These are phyloP conservation scores for Siderastrea radians DNA, from an alignment of 92 coral and sea anemone genomes.

Conservation along the genomic window DNA sequence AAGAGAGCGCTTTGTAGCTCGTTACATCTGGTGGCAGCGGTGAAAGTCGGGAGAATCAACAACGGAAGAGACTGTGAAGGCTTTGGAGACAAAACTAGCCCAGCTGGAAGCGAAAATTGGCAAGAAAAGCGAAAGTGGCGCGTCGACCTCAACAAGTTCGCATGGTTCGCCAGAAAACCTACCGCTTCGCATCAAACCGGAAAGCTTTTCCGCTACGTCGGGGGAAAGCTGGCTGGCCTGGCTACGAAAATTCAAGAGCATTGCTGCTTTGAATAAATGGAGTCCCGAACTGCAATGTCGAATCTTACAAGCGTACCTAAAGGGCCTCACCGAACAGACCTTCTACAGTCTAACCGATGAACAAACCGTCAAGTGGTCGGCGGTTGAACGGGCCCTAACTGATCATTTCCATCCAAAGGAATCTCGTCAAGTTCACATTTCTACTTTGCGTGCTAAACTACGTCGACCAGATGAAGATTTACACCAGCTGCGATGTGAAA, in stretches of 20 bases:
- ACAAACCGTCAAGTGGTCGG: constrained; percentile 8
- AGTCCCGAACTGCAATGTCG: constrained; percentile 15
- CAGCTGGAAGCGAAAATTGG: constrained; percentile 30
- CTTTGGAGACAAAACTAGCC: constrained; percentile 14
- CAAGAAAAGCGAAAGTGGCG: neutral
- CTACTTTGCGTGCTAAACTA: constrained; percentile 12
- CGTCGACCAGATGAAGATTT: neutral
- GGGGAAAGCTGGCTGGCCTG: constrained; percentile 25
- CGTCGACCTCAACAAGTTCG: neutral
- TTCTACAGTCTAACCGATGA: constrained; percentile 35
- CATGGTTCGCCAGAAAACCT: neutral
- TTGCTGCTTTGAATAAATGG: constrained; percentile 23
- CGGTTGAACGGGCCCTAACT: neutral
- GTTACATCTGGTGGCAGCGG: no score
- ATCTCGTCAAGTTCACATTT: constrained; percentile 24
- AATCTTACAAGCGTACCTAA: constrained; percentile 27
- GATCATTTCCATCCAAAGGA: constrained; percentile 8
- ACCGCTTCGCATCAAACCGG: constrained; percentile 36
- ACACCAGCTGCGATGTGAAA: constrained; percentile 4
- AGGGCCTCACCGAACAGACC: constrained; percentile 40
- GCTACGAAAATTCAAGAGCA: constrained; percentile 35
- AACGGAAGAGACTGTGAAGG: no score
- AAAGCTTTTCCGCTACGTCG: constrained; percentile 31
- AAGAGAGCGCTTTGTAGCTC: no score
- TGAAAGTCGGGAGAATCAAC: no score